Conservation (phyloP, 2,888 invertebrate genomes). For the Cephus rjabovi region DNA sequence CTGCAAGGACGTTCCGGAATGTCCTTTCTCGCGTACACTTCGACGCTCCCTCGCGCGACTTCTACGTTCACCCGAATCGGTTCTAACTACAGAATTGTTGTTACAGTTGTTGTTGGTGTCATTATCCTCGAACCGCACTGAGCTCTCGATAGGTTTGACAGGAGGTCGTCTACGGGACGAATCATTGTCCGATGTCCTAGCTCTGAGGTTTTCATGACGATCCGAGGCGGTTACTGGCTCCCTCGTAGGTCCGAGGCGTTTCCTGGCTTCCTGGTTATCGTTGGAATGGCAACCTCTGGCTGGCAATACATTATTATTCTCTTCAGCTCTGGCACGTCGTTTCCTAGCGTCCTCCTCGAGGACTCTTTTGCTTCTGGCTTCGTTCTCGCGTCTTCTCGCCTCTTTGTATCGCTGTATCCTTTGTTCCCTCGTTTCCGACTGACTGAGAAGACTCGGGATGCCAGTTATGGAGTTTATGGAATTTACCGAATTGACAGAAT, state of each 20-base stretch:
- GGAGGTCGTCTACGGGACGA: slow-evolving; percentile 9
- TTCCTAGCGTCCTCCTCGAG: slow-evolving; percentile 57
- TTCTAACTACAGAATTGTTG: slow-evolving; percentile 31
- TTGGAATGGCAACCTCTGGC: slow-evolving; percentile 47
- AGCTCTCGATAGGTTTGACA: slow-evolving; percentile 7
- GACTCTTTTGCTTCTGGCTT: slow-evolving; percentile 56
- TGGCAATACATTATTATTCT: slow-evolving; percentile 31
- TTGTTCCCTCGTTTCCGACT: slow-evolving; percentile 53
- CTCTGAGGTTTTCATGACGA: neutral
- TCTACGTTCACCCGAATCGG: slow-evolving; percentile 51
- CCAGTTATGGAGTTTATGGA: slow-evolving; percentile 10
- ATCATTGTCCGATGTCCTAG: neutral
- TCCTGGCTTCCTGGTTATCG: slow-evolving; percentile 21
- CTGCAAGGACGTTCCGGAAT: slow-evolving; percentile 26
- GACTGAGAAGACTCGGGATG: slow-evolving; percentile 32
- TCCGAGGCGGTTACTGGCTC: neutral
- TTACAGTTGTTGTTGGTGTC: slow-evolving; percentile 37
- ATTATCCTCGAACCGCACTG: neutral
- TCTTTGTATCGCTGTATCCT: slow-evolving; percentile 62
- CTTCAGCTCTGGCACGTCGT: slow-evolving; percentile 44
- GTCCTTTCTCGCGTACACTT: slow-evolving; percentile 43
- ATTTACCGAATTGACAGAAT: slow-evolving; percentile 32
- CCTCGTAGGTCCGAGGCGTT: neutral
- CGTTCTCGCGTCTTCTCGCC: slow-evolving; percentile 58
- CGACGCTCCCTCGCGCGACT: slow-evolving; percentile 59